Evolutionary conservation across 2,797 vertebrate genomes (phyloP).

Genomic region (Syndactyla subalaris): DNA sequence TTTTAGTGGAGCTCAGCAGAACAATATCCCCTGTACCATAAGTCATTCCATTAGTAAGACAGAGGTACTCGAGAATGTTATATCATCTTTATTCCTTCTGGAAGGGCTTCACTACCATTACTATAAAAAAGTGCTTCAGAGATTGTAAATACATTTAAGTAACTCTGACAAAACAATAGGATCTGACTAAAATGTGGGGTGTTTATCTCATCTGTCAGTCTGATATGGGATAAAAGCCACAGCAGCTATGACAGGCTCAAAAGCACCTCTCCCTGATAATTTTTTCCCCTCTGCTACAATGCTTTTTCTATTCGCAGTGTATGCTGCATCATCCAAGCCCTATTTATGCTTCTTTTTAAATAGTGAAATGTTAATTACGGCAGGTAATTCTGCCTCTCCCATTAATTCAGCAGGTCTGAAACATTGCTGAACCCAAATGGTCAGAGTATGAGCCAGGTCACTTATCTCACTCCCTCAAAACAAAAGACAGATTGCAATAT

Average conservation of each 20-base stretch:
- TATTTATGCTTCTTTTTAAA: not conserved
- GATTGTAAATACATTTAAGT: slow-evolving; percentile 60
- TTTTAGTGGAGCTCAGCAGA: slow-evolving; percentile 53
- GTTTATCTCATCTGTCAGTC: slow-evolving; percentile 52
- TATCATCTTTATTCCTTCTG: slow-evolving; percentile 63
- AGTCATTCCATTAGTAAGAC: slow-evolving; percentile 71
- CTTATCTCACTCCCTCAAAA: not conserved
- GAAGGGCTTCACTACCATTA: slow-evolving; percentile 55
- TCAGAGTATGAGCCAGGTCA: not conserved
- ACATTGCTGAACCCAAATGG: not conserved
- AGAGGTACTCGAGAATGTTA: slow-evolving; percentile 45
- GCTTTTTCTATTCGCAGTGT: not conserved
- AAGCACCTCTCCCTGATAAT: not conserved
- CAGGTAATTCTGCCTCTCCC: not conserved
- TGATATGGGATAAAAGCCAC: slow-evolving; percentile 39
- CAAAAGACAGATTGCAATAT: not conserved
- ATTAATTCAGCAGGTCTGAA: not conserved
- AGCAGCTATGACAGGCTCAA: not conserved
- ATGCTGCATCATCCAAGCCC: not conserved
- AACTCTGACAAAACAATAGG: slow-evolving; percentile 51
- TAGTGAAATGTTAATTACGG: not conserved
- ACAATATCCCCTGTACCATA: slow-evolving; percentile 39
- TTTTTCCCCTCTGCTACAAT: not conserved
- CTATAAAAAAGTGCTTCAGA: slow-evolving; percentile 45
- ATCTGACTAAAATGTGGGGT: slow-evolving; percentile 52